Evolutionary conservation across 2,888 invertebrate species (phyloP), one percentile per base, ranked within the genome.

Genomic region (Andrena camellia): DNA sequence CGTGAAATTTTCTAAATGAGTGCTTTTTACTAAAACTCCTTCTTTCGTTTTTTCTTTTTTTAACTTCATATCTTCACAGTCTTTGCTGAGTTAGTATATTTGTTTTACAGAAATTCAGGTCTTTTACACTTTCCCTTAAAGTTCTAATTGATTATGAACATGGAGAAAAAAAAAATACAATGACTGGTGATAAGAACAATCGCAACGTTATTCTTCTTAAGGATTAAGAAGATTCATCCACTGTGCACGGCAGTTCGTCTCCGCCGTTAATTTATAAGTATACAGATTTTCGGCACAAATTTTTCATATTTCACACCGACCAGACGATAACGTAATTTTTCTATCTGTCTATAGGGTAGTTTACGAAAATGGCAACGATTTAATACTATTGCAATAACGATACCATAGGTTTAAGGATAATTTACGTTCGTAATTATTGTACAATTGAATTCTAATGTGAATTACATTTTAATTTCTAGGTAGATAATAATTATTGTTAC

Each of bases 251-350:
- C 71, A 73, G 60, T 64, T 78, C 35, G 62, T 78, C n/a, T 35
- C n/a, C 62, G 73, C 52, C 70, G 63, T 74, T 57, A 85, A 77
- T 70, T 78, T 73, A 64, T 54, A 72, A 52, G 69, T 77, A 72
- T 26, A 77, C n/a, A 17, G 59, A 52, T 10, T 52, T 48, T 66
- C 33, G 13, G 26, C 74, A 63, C 73, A 48, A 57, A 73, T 68
- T 52, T 69, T 66, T 77, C 50, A 78, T 81, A 67, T 48, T 60
- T 60, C 63, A 64, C 79, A n/a, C 20, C 17, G 31, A 48, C 20
- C 0, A 35, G 66, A 59, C 10, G 3, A n/a, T 20, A 57, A 62
- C 42, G 54, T 66, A 64, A 60, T 33, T 70, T 70, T 69, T 59
- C 26, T 50, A 60, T 50, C 57, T 23, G 13, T 63, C 26, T 33